Evolutionary conservation across 2,113 vertebrate genomes (phyloP).

Genomic region (Phalacrocorax pelagicus): DNA sequence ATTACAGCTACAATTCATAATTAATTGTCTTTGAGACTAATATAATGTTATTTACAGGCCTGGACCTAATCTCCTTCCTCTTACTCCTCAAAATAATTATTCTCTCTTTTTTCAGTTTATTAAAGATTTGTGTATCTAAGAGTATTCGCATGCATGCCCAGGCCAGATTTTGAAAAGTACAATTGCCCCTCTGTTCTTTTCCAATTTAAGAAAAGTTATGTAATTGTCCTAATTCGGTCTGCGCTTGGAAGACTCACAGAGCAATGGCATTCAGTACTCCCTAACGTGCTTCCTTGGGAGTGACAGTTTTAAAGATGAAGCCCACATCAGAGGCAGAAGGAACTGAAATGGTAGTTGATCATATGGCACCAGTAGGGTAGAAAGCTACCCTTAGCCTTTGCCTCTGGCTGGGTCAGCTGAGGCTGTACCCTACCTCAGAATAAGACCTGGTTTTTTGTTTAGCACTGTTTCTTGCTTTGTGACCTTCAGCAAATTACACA

Average conservation of each 20-base stretch:
- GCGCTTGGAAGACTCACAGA: constrained; percentile 3
- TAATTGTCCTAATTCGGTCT: neutral
- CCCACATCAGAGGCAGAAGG: neutral
- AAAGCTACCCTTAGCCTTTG: neutral
- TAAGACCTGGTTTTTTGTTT: neutral
- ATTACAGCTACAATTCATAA: constrained; percentile 69
- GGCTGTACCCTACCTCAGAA: neutral
- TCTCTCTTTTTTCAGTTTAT: constrained; percentile 16
- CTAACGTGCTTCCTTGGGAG: neutral
- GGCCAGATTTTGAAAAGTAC: constrained; percentile 26
- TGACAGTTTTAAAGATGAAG: neutral
- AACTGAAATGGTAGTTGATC: neutral
- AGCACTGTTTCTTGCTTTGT: neutral
- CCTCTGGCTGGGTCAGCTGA: neutral
- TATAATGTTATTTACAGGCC: constrained; percentile 64
- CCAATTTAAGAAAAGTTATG: constrained; percentile 2
- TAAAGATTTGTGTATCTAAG: neutral
- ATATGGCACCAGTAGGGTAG: neutral
- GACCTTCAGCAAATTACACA: neutral
- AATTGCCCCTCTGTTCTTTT: constrained; percentile 13
- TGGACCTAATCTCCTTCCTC: constrained; percentile 55
- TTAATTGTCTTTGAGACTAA: constrained; percentile 70
- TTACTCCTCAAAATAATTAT: constrained; percentile 63
- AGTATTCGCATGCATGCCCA: neutral
- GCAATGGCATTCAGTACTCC: neutral